Base-by-base conservation (phyloP, 2,113 vertebrate genomes). In the Phocoena phocoena region DNA sequence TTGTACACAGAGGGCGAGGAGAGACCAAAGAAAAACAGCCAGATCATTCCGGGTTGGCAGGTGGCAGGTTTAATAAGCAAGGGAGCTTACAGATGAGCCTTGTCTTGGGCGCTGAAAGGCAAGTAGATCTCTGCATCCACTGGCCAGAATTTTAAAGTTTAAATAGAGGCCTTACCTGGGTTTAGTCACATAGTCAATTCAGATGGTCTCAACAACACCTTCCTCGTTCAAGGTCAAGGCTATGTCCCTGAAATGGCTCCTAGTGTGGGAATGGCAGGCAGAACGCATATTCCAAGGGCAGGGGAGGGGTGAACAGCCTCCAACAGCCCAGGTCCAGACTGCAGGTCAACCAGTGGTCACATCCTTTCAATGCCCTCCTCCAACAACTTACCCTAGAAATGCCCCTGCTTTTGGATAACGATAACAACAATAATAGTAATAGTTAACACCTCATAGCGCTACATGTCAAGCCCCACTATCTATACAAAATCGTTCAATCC, bases 41-140 rank as follows among this genome's bases (percentile, higher is more conserved):
- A 14, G 60, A 5, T 6, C 9, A 5, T 41, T 79, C 0, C 31
- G 3, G 60, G 21, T 20, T 36, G 41, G 23, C 11, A 65, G 33
- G 25, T 17, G 28, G 73, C 60, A 14, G 23, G 10, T 31, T 63
- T 36, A 50, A 38, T 6, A n/a, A 65, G 31, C 41, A 18, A 62
- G 26, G 33, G 33, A 36, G 25, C 10, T 10, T 28, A 28, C 15
- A 28, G 3, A 18, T 11, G 5, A 77, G 17, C 6, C 60, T 6
- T 12, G 6, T 9, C 3, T 21, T 1, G 7, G 11, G 44, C 0
- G 1, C 73, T 28, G 1, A 60, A 21, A 13, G 33, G 44, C 15
- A 13, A 31, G 58, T 17, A 31, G 87, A 38, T 10, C 17, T 7
- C 88, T 20, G 17, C 60, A 14, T 18, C 73, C 1, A 0, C 60